These are phyloP conservation scores for Glaucomys volans DNA, from an alignment of 2,113 vertebrate species.

Conservation along the genomic window DNA sequence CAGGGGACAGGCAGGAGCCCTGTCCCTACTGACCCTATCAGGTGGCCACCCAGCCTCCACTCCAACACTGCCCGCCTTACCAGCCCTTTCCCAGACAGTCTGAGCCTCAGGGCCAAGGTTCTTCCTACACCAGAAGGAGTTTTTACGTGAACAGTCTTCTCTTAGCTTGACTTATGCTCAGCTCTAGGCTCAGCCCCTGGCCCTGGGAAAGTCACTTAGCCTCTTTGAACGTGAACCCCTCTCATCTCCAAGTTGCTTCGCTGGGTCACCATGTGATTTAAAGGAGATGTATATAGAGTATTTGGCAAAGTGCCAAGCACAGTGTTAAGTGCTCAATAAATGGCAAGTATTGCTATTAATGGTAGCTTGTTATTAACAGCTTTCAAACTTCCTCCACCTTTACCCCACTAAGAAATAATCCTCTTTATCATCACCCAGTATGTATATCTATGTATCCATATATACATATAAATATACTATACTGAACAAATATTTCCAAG, in stretches of 20 bases:
- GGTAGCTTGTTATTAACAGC: neutral
- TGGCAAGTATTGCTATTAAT: neutral
- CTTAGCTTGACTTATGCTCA: neutral
- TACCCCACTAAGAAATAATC: neutral
- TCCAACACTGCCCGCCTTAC: neutral
- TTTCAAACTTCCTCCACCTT: slow-evolving; percentile 11
- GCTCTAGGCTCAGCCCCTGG: neutral
- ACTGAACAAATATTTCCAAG: neutral
- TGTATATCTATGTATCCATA: neutral
- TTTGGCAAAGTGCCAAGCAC: neutral
- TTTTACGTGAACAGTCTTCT: neutral
- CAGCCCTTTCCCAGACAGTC: neutral
- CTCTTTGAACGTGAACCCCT: neutral
- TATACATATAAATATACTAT: neutral
- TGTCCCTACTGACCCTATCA: neutral
- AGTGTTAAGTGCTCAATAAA: neutral
- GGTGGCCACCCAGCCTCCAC: neutral
- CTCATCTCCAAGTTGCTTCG: neutral
- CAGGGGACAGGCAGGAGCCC: neutral
- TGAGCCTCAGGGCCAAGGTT: too few relatives aligned
- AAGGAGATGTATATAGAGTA: neutral
- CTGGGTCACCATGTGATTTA: neutral
- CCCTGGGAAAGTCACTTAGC: neutral
- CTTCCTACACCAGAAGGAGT: neutral
- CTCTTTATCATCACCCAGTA: neutral